Evolutionary conservation across 1,140 invertebrate genomes (phyloP).

Genomic region (Drosophila willistoni): DNA sequence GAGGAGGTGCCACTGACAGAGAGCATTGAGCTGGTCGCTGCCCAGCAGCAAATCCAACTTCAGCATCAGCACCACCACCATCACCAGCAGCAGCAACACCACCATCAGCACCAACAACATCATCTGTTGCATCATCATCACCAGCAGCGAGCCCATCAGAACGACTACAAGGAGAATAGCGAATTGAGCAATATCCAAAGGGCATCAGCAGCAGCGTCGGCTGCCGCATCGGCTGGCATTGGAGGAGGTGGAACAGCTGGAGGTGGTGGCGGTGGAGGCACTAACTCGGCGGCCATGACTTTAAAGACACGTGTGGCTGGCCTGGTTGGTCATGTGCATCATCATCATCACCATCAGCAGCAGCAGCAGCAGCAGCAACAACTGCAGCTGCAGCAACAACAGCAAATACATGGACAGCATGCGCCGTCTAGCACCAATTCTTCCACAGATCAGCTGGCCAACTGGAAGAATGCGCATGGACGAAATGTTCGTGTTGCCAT

Average conservation of each 20-base stretch:
- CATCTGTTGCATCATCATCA: conserved; percentile 27
- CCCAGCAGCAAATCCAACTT: conserved; percentile 33
- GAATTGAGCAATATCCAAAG: conserved; percentile 76
- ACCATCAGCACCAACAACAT: conserved; percentile 37
- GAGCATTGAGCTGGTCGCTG: conserved; percentile 48
- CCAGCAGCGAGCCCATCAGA: conserved; percentile 66
- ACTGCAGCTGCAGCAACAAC: conserved; percentile 34
- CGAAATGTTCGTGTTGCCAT: conserved; percentile 83
- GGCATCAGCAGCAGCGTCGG: conserved; percentile 29
- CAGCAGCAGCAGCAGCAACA: conserved; percentile 25
- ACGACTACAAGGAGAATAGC: conserved; percentile 82
- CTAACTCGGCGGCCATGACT: conserved; percentile 39
- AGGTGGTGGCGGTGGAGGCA: neutral
- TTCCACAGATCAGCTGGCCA: conserved; percentile 61
- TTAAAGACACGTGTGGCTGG: conserved; percentile 56
- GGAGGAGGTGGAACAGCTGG: conserved; percentile 32
- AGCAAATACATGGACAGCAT: conserved; percentile 25
- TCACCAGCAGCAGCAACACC: conserved; percentile 40
- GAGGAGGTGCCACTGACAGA: conserved; percentile 74
- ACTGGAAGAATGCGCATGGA: conserved; percentile 64
- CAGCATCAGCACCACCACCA: conserved; percentile 51
- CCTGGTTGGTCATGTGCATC: conserved; percentile 57
- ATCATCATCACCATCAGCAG: conserved; percentile 38
- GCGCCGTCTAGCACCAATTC: conserved; percentile 37
- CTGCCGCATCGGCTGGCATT: conserved; percentile 14